Conservation (phyloP, 2,888 invertebrate species). For the Argyresthia albistria region DNA sequence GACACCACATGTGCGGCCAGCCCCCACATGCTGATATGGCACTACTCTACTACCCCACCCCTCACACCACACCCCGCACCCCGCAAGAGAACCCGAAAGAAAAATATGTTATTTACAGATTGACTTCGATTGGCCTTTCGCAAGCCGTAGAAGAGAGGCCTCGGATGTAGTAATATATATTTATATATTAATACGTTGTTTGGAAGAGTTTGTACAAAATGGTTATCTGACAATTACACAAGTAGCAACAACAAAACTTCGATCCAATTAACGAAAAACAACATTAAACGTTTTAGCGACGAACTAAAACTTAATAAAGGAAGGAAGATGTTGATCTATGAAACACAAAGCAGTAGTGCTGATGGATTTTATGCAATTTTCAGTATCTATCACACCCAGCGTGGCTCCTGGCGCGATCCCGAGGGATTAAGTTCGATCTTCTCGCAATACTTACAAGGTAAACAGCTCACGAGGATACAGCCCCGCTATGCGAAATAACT, state of each 20-base stretch:
- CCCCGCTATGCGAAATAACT: constrained; percentile 19
- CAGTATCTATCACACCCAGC: constrained; percentile 68
- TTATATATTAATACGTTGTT: too few species aligned
- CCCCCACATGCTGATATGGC: background rate
- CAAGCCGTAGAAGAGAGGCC: background rate
- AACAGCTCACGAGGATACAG: constrained; percentile 40
- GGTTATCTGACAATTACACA: too few species aligned
- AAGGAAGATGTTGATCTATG: background rate
- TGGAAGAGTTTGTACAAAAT: too few species aligned
- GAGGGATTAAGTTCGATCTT: constrained; percentile 67
- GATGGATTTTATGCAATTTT: constrained; percentile 73
- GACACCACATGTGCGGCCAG: background rate
- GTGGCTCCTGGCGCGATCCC: constrained; percentile 44
- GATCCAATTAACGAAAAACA: too few species aligned
- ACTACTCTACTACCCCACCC: background rate
- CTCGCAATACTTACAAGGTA: constrained; percentile 64
- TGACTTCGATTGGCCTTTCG: background rate
- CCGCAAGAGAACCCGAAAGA: background rate
- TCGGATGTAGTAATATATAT: too few species aligned
- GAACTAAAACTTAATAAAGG: too few species aligned
- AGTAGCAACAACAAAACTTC: too few species aligned
- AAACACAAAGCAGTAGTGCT: constrained; percentile 50
- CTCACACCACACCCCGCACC: background rate
- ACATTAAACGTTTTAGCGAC: too few species aligned
- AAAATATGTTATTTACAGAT: constrained; percentile 11